These are phyloP conservation scores for Phrynosoma blainvillii DNA, from an alignment of 2,113 vertebrate genomes.

Conservation along the genomic window DNA sequence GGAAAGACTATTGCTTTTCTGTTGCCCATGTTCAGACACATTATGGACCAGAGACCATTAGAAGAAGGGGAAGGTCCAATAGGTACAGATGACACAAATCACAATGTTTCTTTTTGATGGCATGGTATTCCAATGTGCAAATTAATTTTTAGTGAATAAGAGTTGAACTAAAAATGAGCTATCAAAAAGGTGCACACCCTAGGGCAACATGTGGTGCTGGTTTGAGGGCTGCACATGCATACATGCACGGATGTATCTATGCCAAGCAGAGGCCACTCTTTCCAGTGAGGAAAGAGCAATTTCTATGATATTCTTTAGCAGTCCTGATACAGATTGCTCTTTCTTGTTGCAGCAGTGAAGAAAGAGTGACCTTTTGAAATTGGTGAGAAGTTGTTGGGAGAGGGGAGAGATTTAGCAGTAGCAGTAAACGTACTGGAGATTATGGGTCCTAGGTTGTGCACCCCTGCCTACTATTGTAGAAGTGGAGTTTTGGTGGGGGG, in stretches of 20 bases:
- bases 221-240: not conserved
- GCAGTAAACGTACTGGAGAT: no score
- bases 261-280: not conserved
- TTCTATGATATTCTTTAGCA: not conserved
- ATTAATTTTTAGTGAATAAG: not conserved
- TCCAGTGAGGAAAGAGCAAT: not conserved
- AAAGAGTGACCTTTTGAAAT: no score
- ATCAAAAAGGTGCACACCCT: no score
- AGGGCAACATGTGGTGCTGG: not conserved
- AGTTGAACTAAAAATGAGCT: not conserved
- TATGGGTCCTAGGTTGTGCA: no score
- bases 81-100: slow-evolving; percentile 70
- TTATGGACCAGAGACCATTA: slow-evolving; percentile 95
- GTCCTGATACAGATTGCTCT: not conserved
- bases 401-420: no score
- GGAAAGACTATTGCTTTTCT: slow-evolving; percentile 98
- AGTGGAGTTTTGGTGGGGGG: no score
- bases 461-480: no score
- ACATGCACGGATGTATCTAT: not conserved
- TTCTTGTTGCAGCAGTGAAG: no score
- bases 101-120: not conserved
- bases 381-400: no score
- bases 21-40: slow-evolving; percentile 98
- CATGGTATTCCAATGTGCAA: not conserved
- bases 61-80: slow-evolving; percentile 96